Conservation (phyloP, 2,888 invertebrate genomes). For the Sphinx pinastri region DNA sequence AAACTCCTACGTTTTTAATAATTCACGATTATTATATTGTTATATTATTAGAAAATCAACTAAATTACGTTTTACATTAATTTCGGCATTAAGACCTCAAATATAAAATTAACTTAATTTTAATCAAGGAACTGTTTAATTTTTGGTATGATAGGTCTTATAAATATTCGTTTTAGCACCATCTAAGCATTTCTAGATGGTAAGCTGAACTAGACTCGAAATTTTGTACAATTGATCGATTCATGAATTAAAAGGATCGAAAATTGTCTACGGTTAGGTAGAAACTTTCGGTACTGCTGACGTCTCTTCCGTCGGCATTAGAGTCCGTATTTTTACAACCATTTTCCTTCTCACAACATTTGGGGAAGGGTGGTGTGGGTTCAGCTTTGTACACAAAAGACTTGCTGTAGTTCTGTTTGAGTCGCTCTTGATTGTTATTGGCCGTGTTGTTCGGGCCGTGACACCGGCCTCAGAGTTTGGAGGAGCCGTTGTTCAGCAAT, state of each 20-base stretch:
- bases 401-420: slow-evolving; percentile 70
- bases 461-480: slow-evolving; percentile 75
- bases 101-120: no score
- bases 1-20: no score
- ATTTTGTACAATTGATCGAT: not conserved
- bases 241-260: slow-evolving; percentile 38
- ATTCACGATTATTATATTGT: no score
- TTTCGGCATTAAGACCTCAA: no score
- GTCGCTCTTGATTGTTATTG: slow-evolving; percentile 65
- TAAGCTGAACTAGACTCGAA: not conserved
- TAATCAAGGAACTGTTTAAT: no score
- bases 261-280: slow-evolving; percentile 59
- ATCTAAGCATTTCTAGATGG: not conserved
- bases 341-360: slow-evolving; percentile 72
- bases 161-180: not conserved
- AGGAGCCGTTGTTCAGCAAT: slow-evolving; percentile 73
- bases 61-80: no score
- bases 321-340: slow-evolving; percentile 53
- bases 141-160: no score
- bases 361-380: slow-evolving; percentile 67
- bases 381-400: slow-evolving; percentile 57
- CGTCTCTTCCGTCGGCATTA: slow-evolving; percentile 49
- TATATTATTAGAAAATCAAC: no score
- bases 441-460: slow-evolving; percentile 55
- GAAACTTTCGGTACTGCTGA: slow-evolving; percentile 67